A percentile compares a stretch with the other conserved stretches of the same genome.
Evolutionary conservation across 2,797 vertebrate species (phyloP).

Genomic region (Rhinoraja longicauda): DNA sequence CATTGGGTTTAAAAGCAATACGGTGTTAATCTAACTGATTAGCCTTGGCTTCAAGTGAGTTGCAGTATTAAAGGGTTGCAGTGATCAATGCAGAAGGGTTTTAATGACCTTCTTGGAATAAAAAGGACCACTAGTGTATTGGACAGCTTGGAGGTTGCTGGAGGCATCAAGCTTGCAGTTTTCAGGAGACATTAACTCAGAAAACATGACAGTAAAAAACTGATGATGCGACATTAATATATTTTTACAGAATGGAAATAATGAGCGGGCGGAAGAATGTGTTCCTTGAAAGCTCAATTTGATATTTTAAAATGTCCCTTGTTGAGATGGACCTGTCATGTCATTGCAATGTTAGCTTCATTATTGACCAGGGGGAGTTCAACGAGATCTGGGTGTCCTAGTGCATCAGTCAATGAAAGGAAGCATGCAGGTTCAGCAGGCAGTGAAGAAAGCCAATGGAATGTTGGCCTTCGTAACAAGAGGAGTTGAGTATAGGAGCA

Average conservation of each 20-base stretch:
- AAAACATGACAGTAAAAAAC: background rate
- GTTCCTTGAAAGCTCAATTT: background rate
- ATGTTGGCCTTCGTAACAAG: too few species aligned
- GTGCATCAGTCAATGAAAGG: too few species aligned
- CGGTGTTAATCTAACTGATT: background rate
- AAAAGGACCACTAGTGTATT: background rate
- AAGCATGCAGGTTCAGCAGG: too few species aligned
- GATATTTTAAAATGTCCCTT: background rate
- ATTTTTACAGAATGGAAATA: background rate
- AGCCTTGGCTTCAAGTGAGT: background rate
- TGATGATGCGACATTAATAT: background rate
- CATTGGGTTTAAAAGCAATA: constrained; percentile 6
- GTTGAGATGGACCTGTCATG: background rate
- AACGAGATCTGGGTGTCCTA: too few species aligned
- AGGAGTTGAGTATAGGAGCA: too few species aligned
- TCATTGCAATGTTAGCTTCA: background rate
- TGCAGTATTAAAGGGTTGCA: background rate
- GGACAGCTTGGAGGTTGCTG: background rate
- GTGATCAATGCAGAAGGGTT: background rate
- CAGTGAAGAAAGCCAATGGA: too few species aligned
- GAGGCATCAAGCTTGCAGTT: background rate
- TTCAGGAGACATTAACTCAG: background rate
- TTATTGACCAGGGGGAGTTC: background rate
- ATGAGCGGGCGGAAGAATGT: background rate
- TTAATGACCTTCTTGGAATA: background rate